These are phyloP conservation scores for Pegea sp. DNA, from an alignment of 23 tunicate genomes.

Conservation along the genomic window DNA sequence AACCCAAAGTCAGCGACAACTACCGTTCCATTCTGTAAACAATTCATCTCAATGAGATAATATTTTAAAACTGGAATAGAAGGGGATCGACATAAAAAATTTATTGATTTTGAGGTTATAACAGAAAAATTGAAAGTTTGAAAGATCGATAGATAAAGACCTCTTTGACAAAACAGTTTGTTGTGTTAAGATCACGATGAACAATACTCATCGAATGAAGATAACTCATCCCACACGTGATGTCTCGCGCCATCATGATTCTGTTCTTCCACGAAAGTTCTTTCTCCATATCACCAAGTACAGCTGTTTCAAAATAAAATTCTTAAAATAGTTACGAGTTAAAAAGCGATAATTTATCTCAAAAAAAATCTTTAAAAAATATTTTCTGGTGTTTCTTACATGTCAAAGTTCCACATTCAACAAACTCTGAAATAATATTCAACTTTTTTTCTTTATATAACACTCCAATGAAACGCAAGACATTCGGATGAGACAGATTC, in stretches of 20 bases:
- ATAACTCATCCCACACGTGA: conserved; percentile 69
- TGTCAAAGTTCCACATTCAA: conserved; percentile 80
- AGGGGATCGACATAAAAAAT: neutral
- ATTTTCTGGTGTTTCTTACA: no score
- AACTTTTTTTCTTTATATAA: conserved; percentile 39
- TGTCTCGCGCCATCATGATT: conserved; percentile 53
- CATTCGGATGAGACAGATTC: conserved; percentile 56
- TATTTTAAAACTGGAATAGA: neutral
- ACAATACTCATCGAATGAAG: conserved; percentile 58
- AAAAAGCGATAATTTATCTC: neutral
- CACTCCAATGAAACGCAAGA: conserved; percentile 82
- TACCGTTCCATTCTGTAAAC: conserved; percentile 60
- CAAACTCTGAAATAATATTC: conserved; percentile 71
- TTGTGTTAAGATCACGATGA: conserved; percentile 79
- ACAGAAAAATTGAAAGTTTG: no score
- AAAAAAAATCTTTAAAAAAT: no score
- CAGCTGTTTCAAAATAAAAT: conserved; percentile 6
- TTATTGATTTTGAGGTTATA: neutral
- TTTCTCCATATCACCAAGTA: conserved; percentile 24
- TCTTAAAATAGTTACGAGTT: neutral
- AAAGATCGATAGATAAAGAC: conserved; percentile 14
- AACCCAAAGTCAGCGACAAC: conserved; percentile 96
- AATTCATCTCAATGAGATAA: neutral
- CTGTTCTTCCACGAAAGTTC: conserved; percentile 52
- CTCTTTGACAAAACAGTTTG: conserved; percentile 82